Evolutionary conservation across 2,888 invertebrate species (phyloP), one percentile per base, ranked within the genome.

Genomic region (Chrysina gloriosa): DNA sequence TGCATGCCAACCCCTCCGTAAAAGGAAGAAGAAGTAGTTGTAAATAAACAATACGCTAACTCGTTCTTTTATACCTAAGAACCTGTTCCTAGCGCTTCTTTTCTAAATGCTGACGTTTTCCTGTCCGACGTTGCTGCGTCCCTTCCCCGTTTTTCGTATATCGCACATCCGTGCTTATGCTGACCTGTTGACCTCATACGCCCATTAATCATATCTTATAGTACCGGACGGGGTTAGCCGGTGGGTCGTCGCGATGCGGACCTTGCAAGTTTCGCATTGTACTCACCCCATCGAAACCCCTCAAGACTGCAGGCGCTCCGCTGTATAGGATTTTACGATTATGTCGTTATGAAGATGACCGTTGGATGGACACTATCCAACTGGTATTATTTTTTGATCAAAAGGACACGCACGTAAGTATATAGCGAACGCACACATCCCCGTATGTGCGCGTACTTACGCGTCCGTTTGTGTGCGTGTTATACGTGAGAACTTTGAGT

Each of bases 131-230:
- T 29, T 48, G 63, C 29, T 45, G 11, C 45, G 36, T 64, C 52
- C 64, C 39, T 39, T 39, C 23, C 25, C 11, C 7, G 7, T 56
- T 31, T 9, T 58, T 14, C 9, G 58, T 25, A 25, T 36, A 58
- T 58, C 36, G 58, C 36, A 58, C 58, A 58, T 58, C 58, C 58
- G 58, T 58, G 25, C 58, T 58, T 58, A 39, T 39, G 58, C 58
- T 81, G 82, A 83, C 82, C 84, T 79, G 77, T 71, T 77, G 81
- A 82, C 83, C 83, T 80, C 77, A 74, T 58, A 77, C 81, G 80
- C 80, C 83, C 82, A 84, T 84, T 83, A 83, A 84, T 84, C 83
- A 84, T 82, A 82, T 82, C 82, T 50, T 82, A 81, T 82, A 82
- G 82, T 75, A 74, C 73, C 70, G 69, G 69, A 47, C 54, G 69